Evolutionary conservation across 2,888 invertebrate species (phyloP), one percentile per base, ranked within the genome.

Genomic region (Prosopocoilus inquinatus): DNA sequence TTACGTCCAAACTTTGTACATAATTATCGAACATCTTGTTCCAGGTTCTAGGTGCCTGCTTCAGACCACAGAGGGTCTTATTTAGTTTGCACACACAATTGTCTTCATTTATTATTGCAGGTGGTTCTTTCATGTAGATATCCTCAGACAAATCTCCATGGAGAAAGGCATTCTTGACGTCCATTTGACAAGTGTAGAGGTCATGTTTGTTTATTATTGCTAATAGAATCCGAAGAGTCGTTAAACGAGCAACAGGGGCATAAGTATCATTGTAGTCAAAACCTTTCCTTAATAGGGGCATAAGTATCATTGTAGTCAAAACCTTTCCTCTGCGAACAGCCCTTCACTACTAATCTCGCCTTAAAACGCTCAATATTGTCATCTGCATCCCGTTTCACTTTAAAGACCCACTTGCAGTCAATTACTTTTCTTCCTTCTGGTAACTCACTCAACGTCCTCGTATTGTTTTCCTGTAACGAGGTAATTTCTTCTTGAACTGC

Each of bases 251-350:
- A 2, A 46, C n/a, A 32, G 46, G 1, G n/a, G n/a, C n/a, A n/a
- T n/a, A n/a, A n/a, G n/a, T n/a, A n/a, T n/a, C n/a, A n/a, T n/a
- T n/a, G n/a, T n/a, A n/a, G n/a, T n/a, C n/a, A n/a, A n/a, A n/a
- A n/a, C n/a, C n/a, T n/a, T n/a, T n/a, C n/a, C n/a, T n/a, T n/a
- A n/a, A n/a, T n/a, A n/a, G n/a, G n/a, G 2, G 46, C 46, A 32
- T 46, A 46, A 15, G 46, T 46, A 9, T 43, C 43, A 43, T 13
- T 3, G 16, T 43, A 12, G 8, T 50, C 44, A 44, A 50, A 44
- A 33, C 34, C 16, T 50, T 44, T 36, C n/a, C 11, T 49, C 39
- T 49, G 49, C 3, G 9, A 16, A 41, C 16, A 49, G 3, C 49
- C 45, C 12, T 32, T 38, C 33, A 12, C 36, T 36, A 36, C 36